Base-by-base conservation (phyloP, 1,140 invertebrate species). In the Chironomus tepperi region DNA sequence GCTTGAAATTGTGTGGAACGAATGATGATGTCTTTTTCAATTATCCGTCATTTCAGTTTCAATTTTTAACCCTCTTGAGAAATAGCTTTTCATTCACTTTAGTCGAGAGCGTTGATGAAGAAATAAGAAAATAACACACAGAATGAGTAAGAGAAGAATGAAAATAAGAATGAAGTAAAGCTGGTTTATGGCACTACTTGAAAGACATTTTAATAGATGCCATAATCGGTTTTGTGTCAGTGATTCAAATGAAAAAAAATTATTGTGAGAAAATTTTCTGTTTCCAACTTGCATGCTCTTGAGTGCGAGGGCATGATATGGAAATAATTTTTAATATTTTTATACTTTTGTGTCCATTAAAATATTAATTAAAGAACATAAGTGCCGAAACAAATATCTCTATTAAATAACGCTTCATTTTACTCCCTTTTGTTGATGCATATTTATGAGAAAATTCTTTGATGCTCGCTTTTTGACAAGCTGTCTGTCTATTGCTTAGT, bases 21-120 rank as follows among this genome's bases (percentile, higher is more conserved):
- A 57, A 57, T 57, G 47, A 57, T 57, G 47, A 57, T 57, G 47
- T 57, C 47, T 57, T 57, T 57, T 57, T 57, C 47, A 57, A 57
- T 57, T 57, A 57, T 57, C 47, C 47, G 47, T 57, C 47, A 57
- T 57, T 57, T 57, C 47, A 57, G 47, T 57, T 57, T 57, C 47
- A 57, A 57, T 57, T 57, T 34, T 57, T 57, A 57, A 57, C 47
- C 47, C 47, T 57, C 47, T 57, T 57, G 47, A 57, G 47, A 57
- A 57, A 57, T 57, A 12, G 47, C 47, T 57, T 57, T 57, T 57
- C 47, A 57, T 57, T 57, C 47, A 57, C 47, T 57, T 34, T 12
- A 57, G 12, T 57, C n/a, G 47, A 57, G 47, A 57, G 24, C 24
- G 24, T 34, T 34, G 24, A 34, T 34, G 24, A 34, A 34, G 24